Evolutionary conservation across 1,140 invertebrate species (phyloP).

Genomic region (Ctenoplectra terminalis): DNA sequence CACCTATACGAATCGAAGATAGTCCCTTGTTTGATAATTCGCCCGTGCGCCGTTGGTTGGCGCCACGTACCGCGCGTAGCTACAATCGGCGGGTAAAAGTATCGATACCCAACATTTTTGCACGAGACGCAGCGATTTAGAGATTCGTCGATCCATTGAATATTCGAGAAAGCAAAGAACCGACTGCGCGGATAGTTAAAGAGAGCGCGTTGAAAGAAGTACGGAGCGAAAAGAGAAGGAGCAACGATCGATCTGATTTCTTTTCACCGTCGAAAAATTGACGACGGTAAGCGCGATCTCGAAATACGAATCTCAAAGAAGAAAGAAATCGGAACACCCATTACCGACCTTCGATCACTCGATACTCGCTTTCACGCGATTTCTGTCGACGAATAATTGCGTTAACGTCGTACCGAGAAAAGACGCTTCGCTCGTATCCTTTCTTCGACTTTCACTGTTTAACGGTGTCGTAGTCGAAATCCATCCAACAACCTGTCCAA

Average conservation of each 20-base stretch:
- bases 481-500: too few relatives aligned
- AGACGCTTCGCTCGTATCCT: neutral
- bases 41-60: neutral
- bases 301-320: neutral
- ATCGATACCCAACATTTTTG: constrained; percentile 49
- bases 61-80: neutral
- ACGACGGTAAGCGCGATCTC: too few relatives aligned
- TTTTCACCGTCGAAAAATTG: neutral
- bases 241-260: neutral
- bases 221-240: neutral
- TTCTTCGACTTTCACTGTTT: constrained; percentile 5
- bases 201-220: neutral
- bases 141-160: neutral
- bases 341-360: neutral
- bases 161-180: neutral
- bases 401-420: neutral
- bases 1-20: neutral
- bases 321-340: neutral
- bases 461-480: too few relatives aligned
- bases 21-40: neutral
- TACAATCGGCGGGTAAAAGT: constrained; percentile 14
- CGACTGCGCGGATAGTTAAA: too few relatives aligned
- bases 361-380: neutral
- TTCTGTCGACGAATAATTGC: constrained; percentile 6
- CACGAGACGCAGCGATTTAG: neutral